Evolutionary conservation across 2,888 invertebrate genomes (phyloP), one percentile per base, ranked within the genome.

Genomic region (Smittia aterrima): DNA sequence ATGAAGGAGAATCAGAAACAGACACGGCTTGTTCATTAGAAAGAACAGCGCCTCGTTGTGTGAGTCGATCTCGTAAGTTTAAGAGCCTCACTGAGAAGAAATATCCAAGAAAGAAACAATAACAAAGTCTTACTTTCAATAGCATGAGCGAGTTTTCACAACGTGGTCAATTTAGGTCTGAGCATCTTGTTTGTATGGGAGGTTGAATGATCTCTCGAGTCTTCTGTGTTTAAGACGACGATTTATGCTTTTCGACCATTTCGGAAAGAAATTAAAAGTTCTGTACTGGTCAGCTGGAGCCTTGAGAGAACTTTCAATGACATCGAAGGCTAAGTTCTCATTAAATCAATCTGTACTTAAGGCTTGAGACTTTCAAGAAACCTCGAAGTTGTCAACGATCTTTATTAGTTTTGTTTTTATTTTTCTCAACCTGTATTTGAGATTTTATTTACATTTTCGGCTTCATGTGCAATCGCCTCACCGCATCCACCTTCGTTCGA

Each of bases 71-170:
- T 71, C 53, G 58, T 22, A 20, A 20, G 58, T 58, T 58, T 22
- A 9, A 2, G 7, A 7, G 22, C 18, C 58, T 18, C 47, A n/a
- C 4, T 16, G 47, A 47, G 47, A 47, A 47, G 47, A 11, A 47
- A 4, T 47, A n/a, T n/a, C n/a, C 3, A 47, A 47, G 47, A 58
- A 24, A 32, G 24, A 27, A 67, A 67, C 67, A 67, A 41, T 16
- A 41, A 27, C 32, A 68, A 71, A 71, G 53, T 71, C 70, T 71
- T 71, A 71, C 70, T 71, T 71, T 71, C 54, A 71, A 58, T 58
- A 7, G 58, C 58, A 6, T 13, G 58, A 58, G 22, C 58, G 58
- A 24, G n/a, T 64, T 64, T 64, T 58, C 4, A 64, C n/a, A 64
- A 20, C 58, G 11, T 72, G 72, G 62, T 72, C 62, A 72, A 62